Percentiles rank a stretch among this genome's conserved stretches.
phyloP scores from a whole-genome alignment of 2,113 vertebrate species.

The Anseranas semipalmata region DNA sequence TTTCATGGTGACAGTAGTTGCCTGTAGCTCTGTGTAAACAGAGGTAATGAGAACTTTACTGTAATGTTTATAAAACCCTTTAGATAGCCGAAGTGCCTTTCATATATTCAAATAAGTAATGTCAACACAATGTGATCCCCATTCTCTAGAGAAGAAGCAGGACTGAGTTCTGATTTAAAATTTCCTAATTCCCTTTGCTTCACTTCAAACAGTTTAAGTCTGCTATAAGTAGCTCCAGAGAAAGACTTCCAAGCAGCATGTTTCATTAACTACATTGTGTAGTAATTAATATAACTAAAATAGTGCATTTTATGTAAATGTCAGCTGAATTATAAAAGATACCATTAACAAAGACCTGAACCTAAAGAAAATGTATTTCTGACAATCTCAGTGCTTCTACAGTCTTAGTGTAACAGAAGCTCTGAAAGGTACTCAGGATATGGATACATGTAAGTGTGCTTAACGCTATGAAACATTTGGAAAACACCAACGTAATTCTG shows the following conservation, averaged over 20 bases:
- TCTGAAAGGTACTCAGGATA: slow-evolving; percentile 44
- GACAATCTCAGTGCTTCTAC: slow-evolving; percentile 50
- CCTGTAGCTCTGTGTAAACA: not conserved
- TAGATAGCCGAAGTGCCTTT: not conserved
- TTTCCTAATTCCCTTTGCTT: not conserved
- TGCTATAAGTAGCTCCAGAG: slow-evolving; percentile 45
- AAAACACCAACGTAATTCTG: slow-evolving; percentile 61
- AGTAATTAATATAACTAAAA: slow-evolving; percentile 61
- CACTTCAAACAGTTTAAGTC: slow-evolving; percentile 40
- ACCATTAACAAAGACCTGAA: slow-evolving; percentile 55
- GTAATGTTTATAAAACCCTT: not conserved
- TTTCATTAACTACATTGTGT: slow-evolving; percentile 66
- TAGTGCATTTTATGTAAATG: slow-evolving; percentile 50
- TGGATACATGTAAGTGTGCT: slow-evolving; percentile 17
- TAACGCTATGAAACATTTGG: slow-evolving; percentile 30
- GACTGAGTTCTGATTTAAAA: not conserved
- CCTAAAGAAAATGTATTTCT: slow-evolving; percentile 62
- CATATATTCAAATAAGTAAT: not conserved
- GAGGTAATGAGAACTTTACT: not conserved
- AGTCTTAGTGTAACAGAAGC: slow-evolving; percentile 43
- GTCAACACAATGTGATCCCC: not conserved
- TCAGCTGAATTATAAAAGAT: slow-evolving; percentile 52
- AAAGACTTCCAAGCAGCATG: slow-evolving; percentile 34
- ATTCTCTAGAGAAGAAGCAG: not conserved
- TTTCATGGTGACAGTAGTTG: not conserved